Conservation (phyloP, 2,113 vertebrate species). For the Anarhynchus alexandrinus region DNA sequence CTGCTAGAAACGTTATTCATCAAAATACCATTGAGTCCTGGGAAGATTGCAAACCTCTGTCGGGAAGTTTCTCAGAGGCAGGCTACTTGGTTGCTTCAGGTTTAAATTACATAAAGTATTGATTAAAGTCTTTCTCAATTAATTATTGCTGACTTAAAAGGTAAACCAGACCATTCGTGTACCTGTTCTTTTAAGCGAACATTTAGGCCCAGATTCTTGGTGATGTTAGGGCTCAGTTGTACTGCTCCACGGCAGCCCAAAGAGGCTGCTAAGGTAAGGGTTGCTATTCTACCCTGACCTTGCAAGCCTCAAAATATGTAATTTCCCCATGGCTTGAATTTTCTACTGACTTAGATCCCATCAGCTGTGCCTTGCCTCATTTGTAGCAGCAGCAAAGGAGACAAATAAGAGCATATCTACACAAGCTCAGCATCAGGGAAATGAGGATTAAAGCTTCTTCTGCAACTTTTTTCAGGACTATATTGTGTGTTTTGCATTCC, state of each 20-base stretch:
- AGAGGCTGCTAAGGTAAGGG: not conserved
- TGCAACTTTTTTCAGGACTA: not conserved
- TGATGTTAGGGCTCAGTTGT: not conserved
- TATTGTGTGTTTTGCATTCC: not conserved
- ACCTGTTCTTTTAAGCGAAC: not conserved
- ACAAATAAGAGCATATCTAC: not conserved
- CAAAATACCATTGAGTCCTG: constrained; percentile 45
- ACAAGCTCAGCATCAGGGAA: not conserved
- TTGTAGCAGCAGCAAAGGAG: not conserved
- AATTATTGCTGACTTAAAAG: not conserved
- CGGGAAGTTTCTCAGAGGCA: constrained; percentile 59
- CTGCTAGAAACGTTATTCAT: constrained; percentile 64
- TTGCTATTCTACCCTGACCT: not conserved
- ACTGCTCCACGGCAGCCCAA: not conserved
- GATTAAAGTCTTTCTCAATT: constrained; percentile 43
- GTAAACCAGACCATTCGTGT: not conserved
- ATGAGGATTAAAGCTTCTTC: not conserved
- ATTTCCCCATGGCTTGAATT: not conserved
- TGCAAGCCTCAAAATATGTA: not conserved
- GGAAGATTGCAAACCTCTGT: constrained; percentile 25
- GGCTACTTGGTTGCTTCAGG: constrained; percentile 39
- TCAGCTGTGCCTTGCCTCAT: not conserved
- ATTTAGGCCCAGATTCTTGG: not conserved
- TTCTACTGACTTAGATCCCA: not conserved
- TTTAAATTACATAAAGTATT: constrained; percentile 56